Evolutionary conservation across 1,140 invertebrate genomes (phyloP).

Genomic region (Bombyx mandarina): DNA sequence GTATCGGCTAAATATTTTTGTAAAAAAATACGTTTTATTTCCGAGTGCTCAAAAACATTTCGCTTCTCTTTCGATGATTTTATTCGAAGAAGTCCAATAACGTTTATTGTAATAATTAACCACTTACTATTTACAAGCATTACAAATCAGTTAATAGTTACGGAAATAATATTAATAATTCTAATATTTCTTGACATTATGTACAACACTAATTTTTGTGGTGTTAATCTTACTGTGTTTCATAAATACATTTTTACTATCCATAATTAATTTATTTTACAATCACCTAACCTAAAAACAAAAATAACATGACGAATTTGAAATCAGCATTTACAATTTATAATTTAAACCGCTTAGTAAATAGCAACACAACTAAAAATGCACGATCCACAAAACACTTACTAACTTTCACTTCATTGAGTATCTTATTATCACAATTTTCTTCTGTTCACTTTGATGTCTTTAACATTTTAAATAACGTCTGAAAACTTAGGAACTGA

Average conservation of each 20-base stretch:
- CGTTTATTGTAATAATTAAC: constrained; percentile 7
- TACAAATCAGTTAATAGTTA: constrained; percentile 43
- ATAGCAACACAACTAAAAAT: constrained; percentile 8
- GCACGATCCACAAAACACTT: constrained; percentile 30
- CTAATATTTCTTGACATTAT: constrained; percentile 51
- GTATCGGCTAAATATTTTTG: too few relatives aligned
- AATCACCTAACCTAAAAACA: constrained; percentile 59
- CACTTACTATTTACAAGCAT: constrained; percentile 48
- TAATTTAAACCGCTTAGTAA: constrained; percentile 37
- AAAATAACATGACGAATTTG: constrained; percentile 49
- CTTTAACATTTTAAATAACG: constrained; percentile 27
- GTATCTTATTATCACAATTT: constrained; percentile 47
- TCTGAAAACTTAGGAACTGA: constrained; percentile 63
- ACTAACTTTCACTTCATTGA: constrained; percentile 34
- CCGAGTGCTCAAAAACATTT: too few relatives aligned
- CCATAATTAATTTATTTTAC: constrained; percentile 53
- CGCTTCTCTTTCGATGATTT: too few relatives aligned
- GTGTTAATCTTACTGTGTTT: constrained; percentile 69
- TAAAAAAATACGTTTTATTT: too few relatives aligned
- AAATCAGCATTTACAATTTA: constrained; percentile 49
- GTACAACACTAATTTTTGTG: constrained; percentile 63
- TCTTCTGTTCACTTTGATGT: constrained; percentile 24
- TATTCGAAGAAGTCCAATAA: constrained; percentile 11
- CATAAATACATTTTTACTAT: constrained; percentile 55
- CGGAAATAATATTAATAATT: constrained; percentile 49